Base-by-base conservation (phyloP, 1,140 invertebrate genomes). In the Drosophila jambulina region DNA sequence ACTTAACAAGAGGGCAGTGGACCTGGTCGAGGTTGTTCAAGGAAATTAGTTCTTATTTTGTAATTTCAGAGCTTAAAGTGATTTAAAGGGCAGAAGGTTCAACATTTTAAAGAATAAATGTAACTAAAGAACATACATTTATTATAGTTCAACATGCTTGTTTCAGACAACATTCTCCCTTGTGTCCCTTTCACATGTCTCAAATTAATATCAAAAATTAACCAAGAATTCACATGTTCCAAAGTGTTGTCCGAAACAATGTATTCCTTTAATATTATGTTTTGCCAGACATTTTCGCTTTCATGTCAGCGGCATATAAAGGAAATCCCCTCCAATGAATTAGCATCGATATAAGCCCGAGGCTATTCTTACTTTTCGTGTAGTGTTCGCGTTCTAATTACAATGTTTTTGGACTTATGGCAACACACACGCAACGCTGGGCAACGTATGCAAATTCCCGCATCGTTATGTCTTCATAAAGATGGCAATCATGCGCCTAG, bases 391-490 rank as follows among this genome's bases (percentile, higher is more conserved):
- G 56, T 71, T 87, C 79, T 82, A 86, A 87, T 87, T 86, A 87
- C 51, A 87, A 87, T 76, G 62, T 59, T 67, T 40, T 67, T 43
- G 72, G 13, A 17, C 45, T 58, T 57, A 75, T 64, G 49, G 74
- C 25, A 53, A n/a, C 48, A 59, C 74, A 76, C 72, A 76, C 72
- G 72, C 74, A 76, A 72, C 29, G 40, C 72, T 29, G 57, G 12
- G 12, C 23, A 10, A 69, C 64, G 32, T 54, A 51, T 64, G 61
- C 72, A 65, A 70, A 70, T 70, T 70, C 6, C 59, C 29, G 67
- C 75, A 78, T 72, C 80, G 84, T 85, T 88, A 91, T 91, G 88
- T 91, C 88, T 91, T 91, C 88, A 91, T 91, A 91, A 91, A 91
- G 81, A 80, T 87, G 72, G 77, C 85, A 87, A 91, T 91, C 79